phyloP scores from a whole-genome alignment of 2,888 invertebrate genomes.

The Mythimna loreyi region DNA sequence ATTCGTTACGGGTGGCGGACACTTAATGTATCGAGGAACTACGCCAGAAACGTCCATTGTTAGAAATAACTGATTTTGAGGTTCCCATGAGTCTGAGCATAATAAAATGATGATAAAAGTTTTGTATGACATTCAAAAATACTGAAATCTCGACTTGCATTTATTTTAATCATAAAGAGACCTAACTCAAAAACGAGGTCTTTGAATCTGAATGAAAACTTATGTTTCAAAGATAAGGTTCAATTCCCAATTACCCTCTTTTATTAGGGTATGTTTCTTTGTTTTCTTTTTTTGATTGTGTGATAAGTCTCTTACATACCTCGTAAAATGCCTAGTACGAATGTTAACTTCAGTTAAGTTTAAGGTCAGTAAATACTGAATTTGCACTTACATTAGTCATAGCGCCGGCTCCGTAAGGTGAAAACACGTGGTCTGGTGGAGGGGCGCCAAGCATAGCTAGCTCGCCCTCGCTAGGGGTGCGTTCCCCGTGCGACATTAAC shows the following conservation, averaged over 20 bases:
- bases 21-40: slow-evolving; percentile 81
- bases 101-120: slow-evolving; percentile 18
- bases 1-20: slow-evolving; percentile 78
- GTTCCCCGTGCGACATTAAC: slow-evolving; percentile 94
- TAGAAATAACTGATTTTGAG: slow-evolving; percentile 66
- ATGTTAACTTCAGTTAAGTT: background rate
- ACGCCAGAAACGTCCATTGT: slow-evolving; percentile 80
- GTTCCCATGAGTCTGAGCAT: slow-evolving; percentile 71
- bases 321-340: no score
- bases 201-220: no score
- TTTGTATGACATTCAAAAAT: background rate
- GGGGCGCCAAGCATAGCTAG: slow-evolving; percentile 91
- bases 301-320: background rate
- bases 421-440: slow-evolving; percentile 90
- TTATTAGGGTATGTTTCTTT: no score
- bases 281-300: no score
- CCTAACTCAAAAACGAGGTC: no score
- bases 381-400: slow-evolving; percentile 91
- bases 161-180: no score
- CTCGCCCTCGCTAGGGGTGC: slow-evolving; percentile 92
- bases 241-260: no score
- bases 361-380: background rate
- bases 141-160: background rate
- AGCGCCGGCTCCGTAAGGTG: slow-evolving; percentile 92
- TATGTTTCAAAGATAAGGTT: no score